phyloP scores from a whole-genome alignment of 2,797 vertebrate genomes.

The Synaphobranchus kaupii region DNA sequence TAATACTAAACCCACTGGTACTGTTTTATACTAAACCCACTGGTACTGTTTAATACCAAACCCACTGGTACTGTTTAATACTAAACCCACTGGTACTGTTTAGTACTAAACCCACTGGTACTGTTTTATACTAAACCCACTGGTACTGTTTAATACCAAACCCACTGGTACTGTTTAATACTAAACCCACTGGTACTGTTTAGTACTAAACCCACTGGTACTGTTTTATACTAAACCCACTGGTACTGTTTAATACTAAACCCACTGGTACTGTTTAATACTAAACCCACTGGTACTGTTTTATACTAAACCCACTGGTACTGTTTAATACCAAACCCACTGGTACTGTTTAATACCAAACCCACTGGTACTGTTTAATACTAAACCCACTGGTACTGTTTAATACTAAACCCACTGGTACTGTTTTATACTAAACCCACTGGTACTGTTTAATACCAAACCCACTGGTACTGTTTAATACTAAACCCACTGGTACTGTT shows the following conservation, averaged over 20 bases:
- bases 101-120: neutral
- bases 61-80: neutral
- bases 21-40: constrained; percentile 19
- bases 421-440: constrained; percentile 23
- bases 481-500: constrained; percentile 18
- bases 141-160: neutral
- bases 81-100: neutral
- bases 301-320: neutral
- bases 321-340: constrained; percentile 20
- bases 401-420: neutral
- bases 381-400: neutral
- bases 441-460: neutral
- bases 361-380: neutral
- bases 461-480: neutral
- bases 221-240: neutral
- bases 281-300: constrained; percentile 26
- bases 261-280: neutral
- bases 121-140: constrained; percentile 23
- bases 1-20: neutral
- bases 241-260: neutral
- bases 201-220: neutral
- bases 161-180: neutral
- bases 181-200: constrained; percentile 18
- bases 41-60: neutral
- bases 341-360: neutral